Base-by-base conservation (phyloP, 2,113 vertebrate genomes). In the Abramis brama region DNA sequence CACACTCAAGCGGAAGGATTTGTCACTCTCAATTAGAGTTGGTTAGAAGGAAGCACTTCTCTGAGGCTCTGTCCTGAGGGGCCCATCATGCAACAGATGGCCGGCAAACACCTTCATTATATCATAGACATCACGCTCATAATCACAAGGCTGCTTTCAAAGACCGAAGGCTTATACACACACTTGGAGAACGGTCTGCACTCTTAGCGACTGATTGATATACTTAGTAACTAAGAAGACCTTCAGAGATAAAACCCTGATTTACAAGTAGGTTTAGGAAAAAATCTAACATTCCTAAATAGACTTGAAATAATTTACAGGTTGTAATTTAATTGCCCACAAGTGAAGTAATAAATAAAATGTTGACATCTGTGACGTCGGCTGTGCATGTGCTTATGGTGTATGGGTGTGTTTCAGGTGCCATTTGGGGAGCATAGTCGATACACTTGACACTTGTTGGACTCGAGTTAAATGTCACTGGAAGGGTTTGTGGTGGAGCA, bases 11-110 rank as follows among this genome's bases (percentile, higher is more conserved):
- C 12, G 2, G 82, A 43, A 43, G 83, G 57, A 85, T 77, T 30
- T 79, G 84, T 85, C 84, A 85, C 9, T 62, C 50, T 52, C 23
- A 55, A 78, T 85, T 66, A 79, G 43, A 6, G 39, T 57, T 30
- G 25, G 70, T 25, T 43, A n/a, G 55, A 60, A 5, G n/a, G 55
- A 17, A 17, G 80, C 50, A 10, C 30, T 82, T 30, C 15, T 36
- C 45, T 23, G 55, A 43, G 15, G 27, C 75, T 17, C 3, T 13
- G 47, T 84, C 33, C 60, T 8, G 43, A 43, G 73, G 71, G 83
- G 36, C 39, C 71, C 83, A 43, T 50, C 25, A 64, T 39, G n/a
- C 79, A 66, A 78, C 60, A 85, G 84, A 79, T 79, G 84, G 62
- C 33, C 4, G 0, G 8, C 62, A 30, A 70, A 57, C 39, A 30